phyloP scores from a whole-genome alignment of 2,113 vertebrate genomes.

The Neopipo cinnamomea region DNA sequence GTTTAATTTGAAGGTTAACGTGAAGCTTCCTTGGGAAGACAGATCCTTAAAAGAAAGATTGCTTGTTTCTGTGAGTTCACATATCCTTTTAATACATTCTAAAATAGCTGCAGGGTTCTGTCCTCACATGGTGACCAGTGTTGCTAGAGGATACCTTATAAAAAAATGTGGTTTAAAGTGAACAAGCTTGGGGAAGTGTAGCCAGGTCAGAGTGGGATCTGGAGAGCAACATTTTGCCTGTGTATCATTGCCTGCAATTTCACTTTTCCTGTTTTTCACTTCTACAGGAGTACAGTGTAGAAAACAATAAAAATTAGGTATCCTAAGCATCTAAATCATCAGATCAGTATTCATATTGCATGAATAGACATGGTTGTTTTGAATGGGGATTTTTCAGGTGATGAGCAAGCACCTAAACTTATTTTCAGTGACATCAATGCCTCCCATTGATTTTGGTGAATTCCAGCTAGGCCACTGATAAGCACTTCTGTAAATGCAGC shows the following conservation, averaged over 20 bases:
- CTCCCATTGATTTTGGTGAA: not conserved
- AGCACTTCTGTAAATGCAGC: not conserved
- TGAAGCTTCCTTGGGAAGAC: not conserved
- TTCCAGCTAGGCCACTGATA: not conserved
- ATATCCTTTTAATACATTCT: not conserved
- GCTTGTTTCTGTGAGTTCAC: not conserved
- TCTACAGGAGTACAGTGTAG: not conserved
- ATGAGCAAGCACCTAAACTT: not conserved
- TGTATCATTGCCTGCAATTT: not conserved
- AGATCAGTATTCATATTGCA: not conserved
- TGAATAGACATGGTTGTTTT: not conserved
- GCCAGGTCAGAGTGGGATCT: not conserved
- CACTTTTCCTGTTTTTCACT: not conserved
- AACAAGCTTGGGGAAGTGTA: not conserved
- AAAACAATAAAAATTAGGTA: not conserved
- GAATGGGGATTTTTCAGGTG: not conserved
- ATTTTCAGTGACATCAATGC: not conserved
- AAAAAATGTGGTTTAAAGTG: not conserved
- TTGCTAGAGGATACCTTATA: not conserved
- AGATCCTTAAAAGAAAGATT: not conserved
- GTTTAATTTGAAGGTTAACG: not conserved
- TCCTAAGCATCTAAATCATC: not conserved
- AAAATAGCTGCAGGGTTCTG: not conserved
- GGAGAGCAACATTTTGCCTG: not conserved
- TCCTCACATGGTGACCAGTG: fast-evolving